phyloP scores from a whole-genome alignment of 2,797 vertebrate genomes.

The Graptemys geographica region DNA sequence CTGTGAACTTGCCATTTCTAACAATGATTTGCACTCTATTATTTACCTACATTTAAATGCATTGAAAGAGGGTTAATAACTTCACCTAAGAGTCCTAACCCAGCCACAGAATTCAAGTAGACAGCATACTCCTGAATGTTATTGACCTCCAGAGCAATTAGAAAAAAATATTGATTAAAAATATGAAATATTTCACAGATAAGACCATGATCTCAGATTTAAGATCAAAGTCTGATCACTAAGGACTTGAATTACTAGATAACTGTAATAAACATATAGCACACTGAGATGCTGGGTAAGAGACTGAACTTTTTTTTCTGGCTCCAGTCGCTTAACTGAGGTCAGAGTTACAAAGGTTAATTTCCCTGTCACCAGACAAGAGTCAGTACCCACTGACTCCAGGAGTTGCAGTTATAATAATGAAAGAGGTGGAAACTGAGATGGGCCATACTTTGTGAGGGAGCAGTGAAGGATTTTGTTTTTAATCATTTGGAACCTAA shows the following conservation, averaged over 20 bases:
- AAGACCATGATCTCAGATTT: neutral
- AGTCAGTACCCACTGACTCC: no score
- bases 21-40: neutral
- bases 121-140: neutral
- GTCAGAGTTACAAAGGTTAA: no score
- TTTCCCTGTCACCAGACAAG: no score
- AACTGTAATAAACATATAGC: neutral
- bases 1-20: neutral
- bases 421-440: no score
- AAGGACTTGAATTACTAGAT: neutral
- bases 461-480: no score
- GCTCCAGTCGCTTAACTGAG: no score
- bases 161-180: constrained; percentile 17
- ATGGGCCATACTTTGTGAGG: no score
- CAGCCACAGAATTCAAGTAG: neutral
- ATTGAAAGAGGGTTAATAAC: neutral
- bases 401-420: no score
- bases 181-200: neutral
- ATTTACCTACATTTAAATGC: neutral
- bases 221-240: neutral
- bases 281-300: neutral
- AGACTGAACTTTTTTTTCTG: no score
- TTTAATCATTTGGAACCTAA: no score
- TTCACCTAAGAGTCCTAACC: neutral
- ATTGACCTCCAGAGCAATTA: neutral